These are phyloP conservation scores for Nothocercus julius DNA, from an alignment of 2,113 vertebrate genomes.

Conservation along the genomic window DNA sequence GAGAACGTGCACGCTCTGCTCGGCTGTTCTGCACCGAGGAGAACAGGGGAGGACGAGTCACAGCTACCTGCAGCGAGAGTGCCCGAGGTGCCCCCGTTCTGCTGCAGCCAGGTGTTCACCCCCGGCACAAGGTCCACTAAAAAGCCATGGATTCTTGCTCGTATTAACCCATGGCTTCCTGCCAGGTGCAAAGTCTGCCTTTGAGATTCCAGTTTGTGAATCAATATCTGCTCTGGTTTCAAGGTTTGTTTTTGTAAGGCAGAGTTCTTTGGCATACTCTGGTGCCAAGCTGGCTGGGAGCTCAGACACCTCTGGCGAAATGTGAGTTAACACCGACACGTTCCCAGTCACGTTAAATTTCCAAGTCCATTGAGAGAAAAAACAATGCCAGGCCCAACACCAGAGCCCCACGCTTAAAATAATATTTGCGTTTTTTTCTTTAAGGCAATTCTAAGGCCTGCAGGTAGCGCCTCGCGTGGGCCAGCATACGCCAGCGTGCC, in stretches of 20 bases:
- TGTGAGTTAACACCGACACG: not conserved
- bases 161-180: not conserved
- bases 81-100: not conserved
- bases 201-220: not conserved
- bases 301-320: not conserved
- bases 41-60: not conserved
- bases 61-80: accelerated
- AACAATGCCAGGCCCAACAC: not conserved
- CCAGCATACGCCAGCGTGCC: no score
- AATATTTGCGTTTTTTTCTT: not conserved
- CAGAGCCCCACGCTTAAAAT: not conserved
- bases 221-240: not conserved
- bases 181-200: not conserved
- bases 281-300: not conserved
- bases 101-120: not conserved
- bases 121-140: not conserved
- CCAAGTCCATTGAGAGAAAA: not conserved
- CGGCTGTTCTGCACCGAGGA: not conserved
- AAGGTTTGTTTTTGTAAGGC: not conserved
- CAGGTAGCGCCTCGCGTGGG: no score
- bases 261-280: not conserved
- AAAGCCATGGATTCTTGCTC: not conserved
- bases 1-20: not conserved
- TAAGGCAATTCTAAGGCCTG: not conserved
- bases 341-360: not conserved